These are phyloP conservation scores for Drosophila bocqueti DNA, from an alignment of 1,140 invertebrate species.

Conservation along the genomic window DNA sequence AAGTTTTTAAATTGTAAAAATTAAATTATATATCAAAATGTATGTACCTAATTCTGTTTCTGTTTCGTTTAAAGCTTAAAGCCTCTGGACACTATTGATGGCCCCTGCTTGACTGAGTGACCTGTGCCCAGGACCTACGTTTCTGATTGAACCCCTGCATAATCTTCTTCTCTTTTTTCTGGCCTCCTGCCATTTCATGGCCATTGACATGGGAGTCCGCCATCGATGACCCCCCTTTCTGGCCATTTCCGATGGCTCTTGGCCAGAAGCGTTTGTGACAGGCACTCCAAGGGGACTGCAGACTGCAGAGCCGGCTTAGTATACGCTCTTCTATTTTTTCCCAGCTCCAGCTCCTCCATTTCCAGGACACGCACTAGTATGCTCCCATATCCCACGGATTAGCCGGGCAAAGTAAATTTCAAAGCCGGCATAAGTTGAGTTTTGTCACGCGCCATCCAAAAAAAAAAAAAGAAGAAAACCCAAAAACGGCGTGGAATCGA, in stretches of 20 bases:
- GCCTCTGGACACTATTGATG: background rate
- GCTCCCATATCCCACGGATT: conserved; percentile 44
- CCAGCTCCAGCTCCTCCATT: background rate
- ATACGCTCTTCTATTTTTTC: background rate
- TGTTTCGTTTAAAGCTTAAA: background rate
- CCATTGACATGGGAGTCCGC: conserved; percentile 38
- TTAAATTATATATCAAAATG: background rate
- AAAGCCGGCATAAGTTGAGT: conserved; percentile 73
- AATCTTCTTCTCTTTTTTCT: conserved; percentile 5
- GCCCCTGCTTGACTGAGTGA: conserved; percentile 26
- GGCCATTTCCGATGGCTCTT: conserved; percentile 44
- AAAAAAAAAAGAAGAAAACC: conserved; percentile 26
- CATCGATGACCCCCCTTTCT: conserved; percentile 36
- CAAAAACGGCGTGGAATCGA: conserved; percentile 43
- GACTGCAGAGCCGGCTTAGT: conserved; percentile 55
- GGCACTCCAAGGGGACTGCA: conserved; percentile 18
- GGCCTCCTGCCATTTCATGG: conserved; percentile 21
- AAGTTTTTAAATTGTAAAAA: background rate
- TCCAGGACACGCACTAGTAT: conserved; percentile 17
- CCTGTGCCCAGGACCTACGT: conserved; percentile 11
- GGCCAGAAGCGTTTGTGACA: conserved; percentile 56
- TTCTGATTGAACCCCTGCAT: conserved; percentile 17
- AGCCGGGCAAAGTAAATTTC: conserved; percentile 62
- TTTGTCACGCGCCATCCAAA: conserved; percentile 64
- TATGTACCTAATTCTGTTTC: too few relatives aligned